phyloP scores from a whole-genome alignment of 2,888 invertebrate genomes.

The Nymphalis c-album region DNA sequence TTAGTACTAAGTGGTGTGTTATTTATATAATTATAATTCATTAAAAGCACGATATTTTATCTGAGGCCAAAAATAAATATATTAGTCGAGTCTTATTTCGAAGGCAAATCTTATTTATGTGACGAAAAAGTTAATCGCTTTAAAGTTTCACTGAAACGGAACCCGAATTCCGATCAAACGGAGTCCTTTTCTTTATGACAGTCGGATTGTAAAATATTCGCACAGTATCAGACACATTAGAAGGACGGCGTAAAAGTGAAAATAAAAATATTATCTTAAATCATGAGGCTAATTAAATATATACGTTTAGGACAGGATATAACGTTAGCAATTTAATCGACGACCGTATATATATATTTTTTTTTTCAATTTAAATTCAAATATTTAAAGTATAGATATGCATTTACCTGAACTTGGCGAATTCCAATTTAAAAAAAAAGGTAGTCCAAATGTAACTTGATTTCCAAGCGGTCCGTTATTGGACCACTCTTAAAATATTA shows the following conservation, averaged over 20 bases:
- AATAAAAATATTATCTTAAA: slow-evolving; percentile 40
- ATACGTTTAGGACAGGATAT: slow-evolving; percentile 33
- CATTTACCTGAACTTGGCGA: slow-evolving; percentile 36
- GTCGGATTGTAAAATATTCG: slow-evolving; percentile 26
- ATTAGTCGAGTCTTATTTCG: neutral
- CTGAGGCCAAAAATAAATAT: slow-evolving; percentile 13
- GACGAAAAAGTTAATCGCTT: slow-evolving; percentile 11
- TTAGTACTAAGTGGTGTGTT: neutral
- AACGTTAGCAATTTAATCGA: slow-evolving; percentile 36
- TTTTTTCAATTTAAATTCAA: slow-evolving; percentile 35
- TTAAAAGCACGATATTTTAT: slow-evolving; percentile 4
- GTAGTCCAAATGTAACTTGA: slow-evolving; percentile 24
- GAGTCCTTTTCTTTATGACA: slow-evolving; percentile 20
- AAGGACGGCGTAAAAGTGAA: slow-evolving; percentile 34
- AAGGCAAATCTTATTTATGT: slow-evolving; percentile 15
- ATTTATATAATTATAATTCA: slow-evolving; percentile 1
- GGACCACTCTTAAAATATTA: neutral
- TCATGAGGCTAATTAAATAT: slow-evolving; percentile 41
- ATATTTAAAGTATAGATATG: slow-evolving; percentile 35
- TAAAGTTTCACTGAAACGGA: slow-evolving; percentile 22
- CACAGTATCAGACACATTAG: slow-evolving; percentile 34
- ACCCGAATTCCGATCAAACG: slow-evolving; percentile 1
- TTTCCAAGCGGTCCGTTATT: slow-evolving; percentile 12
- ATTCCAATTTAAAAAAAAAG: slow-evolving; percentile 33
- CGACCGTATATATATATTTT: slow-evolving; percentile 28